Conservation (phyloP, 2,113 vertebrate genomes). For the Ibidorhyncha struthersii region DNA sequence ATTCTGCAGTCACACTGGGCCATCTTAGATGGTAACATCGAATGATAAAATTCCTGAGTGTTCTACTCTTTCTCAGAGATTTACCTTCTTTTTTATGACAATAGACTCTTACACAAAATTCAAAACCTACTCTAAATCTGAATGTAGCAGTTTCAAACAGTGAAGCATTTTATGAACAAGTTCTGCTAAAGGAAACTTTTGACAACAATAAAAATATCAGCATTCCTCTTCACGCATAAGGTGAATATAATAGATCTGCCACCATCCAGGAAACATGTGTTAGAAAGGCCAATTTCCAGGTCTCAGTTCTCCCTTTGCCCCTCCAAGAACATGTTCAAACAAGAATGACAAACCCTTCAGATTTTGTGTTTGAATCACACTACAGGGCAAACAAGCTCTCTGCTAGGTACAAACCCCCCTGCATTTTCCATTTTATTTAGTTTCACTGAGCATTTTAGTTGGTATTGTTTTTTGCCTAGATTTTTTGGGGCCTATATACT, state of each 20-base stretch:
- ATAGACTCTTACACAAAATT: not conserved
- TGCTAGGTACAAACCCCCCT: not conserved
- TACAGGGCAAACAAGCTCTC: not conserved
- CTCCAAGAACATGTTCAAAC: not conserved
- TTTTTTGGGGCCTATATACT: not conserved
- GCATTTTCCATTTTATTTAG: not conserved
- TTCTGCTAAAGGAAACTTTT: not conserved
- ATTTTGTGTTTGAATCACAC: not conserved
- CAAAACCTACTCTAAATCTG: not conserved
- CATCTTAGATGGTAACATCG: not conserved
- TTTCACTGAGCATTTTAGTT: not conserved
- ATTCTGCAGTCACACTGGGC: not conserved
- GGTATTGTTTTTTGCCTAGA: not conserved
- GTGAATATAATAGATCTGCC: not conserved
- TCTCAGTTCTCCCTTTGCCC: not conserved
- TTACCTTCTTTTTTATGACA: not conserved
- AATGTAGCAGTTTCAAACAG: not conserved
- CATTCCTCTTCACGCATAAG: not conserved
- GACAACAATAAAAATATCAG: not conserved
- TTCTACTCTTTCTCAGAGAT: not conserved
- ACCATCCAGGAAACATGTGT: not conserved
- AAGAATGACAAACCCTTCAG: not conserved
- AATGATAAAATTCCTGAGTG: not conserved
- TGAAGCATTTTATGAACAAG: not conserved
- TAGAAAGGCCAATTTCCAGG: not conserved